Evolutionary conservation across 1,140 invertebrate species (phyloP).

Genomic region (Eueides isabella): DNA sequence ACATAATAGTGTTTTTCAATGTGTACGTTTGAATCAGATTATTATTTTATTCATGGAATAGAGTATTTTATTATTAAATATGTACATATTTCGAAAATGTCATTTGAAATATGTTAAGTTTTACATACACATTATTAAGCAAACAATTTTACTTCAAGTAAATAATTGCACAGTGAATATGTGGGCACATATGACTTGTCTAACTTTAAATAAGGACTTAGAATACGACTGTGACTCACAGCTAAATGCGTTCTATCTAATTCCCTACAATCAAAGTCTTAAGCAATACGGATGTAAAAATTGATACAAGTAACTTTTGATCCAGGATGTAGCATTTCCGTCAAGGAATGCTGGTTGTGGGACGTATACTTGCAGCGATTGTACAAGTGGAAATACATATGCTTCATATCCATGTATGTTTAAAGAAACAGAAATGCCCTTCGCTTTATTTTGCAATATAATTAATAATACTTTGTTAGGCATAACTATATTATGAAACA

Average conservation of each 20-base stretch:
- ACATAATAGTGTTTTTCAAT: background rate
- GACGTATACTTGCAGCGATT: background rate
- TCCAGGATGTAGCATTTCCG: background rate
- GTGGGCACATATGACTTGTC: background rate
- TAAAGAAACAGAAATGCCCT: too few species aligned
- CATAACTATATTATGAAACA: too few species aligned
- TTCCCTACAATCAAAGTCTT: conserved; percentile 15
- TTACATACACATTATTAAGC: background rate
- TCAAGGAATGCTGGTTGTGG: background rate
- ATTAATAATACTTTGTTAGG: too few species aligned
- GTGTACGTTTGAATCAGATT: background rate
- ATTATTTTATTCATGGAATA: background rate
- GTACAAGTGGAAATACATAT: background rate
- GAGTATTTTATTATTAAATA: background rate
- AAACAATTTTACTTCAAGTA: background rate
- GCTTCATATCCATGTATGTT: too few species aligned
- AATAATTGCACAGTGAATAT: conserved; percentile 1
- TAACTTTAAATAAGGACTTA: conserved; percentile 2
- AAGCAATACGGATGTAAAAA: conserved; percentile 25
- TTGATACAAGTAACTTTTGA: conserved; percentile 2
- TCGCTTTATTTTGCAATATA: too few species aligned
- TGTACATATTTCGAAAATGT: background rate
- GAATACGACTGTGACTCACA: background rate
- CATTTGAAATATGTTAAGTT: background rate
- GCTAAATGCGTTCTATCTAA: background rate